A percentile compares a stretch with the other conserved stretches of the same genome.
phyloP scores from a whole-genome alignment of 2,797 vertebrate species.

The Cynodonichthys magdalenae region DNA sequence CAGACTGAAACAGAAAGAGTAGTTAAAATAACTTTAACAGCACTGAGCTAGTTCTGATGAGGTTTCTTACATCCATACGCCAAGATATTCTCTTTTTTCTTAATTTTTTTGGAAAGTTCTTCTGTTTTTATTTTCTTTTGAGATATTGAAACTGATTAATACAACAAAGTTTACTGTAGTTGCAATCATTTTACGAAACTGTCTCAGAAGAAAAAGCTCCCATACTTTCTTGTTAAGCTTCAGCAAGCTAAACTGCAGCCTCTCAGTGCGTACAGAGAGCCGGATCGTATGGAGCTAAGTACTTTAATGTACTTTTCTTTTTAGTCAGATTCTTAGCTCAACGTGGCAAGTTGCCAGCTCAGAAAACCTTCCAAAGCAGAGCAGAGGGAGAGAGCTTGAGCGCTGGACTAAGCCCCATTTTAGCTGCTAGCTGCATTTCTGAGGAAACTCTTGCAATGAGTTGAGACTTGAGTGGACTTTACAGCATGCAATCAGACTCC shows the following conservation, averaged over 20 bases:
- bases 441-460: constrained; percentile 33
- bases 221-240: constrained; percentile 29
- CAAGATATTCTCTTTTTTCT: background rate
- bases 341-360: constrained; percentile 42
- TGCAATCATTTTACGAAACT: constrained; percentile 3
- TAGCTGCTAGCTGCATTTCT: constrained; percentile 55
- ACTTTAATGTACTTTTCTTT: constrained; percentile 60
- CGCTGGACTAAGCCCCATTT: constrained; percentile 34
- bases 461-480: constrained; percentile 30
- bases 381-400: constrained; percentile 26
- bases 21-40: background rate
- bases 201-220: constrained; percentile 10
- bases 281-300: constrained; percentile 49
- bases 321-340: constrained; percentile 45
- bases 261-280: constrained; percentile 44
- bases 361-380: constrained; percentile 38
- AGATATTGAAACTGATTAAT: no score
- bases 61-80: background rate
- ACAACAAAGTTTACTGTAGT: background rate
- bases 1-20: constrained; percentile 8
- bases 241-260: constrained; percentile 33
- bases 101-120: background rate
- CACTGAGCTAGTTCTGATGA: constrained; percentile 1
- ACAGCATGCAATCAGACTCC: constrained; percentile 42
- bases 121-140: no score